Evolutionary conservation across 1,140 invertebrate genomes (phyloP), one percentile per base, ranked within the genome.

Genomic region (Eulimnadia texana): DNA sequence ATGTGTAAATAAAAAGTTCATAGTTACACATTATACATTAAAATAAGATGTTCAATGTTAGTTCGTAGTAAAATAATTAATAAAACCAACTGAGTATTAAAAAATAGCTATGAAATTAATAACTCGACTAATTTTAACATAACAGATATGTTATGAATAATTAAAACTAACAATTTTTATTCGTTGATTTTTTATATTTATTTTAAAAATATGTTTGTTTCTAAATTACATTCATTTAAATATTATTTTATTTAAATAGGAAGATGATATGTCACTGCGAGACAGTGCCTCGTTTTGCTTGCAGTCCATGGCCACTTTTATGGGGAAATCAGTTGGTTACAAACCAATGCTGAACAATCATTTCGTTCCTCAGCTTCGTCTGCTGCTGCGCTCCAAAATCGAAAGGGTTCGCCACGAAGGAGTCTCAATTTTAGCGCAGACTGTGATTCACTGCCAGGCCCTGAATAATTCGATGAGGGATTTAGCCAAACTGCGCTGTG

Each of bases 201-300:
- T 42, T 42, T 42, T 42, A 42, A 9, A 42, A 42, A 6, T 42
- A n/a, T n/a, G n/a, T n/a, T n/a, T n/a, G n/a, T n/a, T n/a, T n/a
- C n/a, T n/a, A n/a, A 42, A 42, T 42, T 42, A 42, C 6, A 42
- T 42, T 9, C 6, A 42, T 42, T 6, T 42, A 42, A 42, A 42
- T 9, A 16, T 42, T 42, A 9, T 42, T 16, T 42, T 42, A 42
- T 42, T 42, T 42, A 9, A 42, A n/a, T n/a, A 74, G 67, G 84
- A 84, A 64, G 84, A 84, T 64, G 93, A 97, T 71, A 75, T 94
- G 61, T 86, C 90, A 1, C 71, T 96, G 56, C 76, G 83, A 53
- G 89, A 92, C 63, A 82, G 78, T 70, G 80, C 90, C n/a, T 80
- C 81, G 0, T 74, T 85, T 64, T 84, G 84, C 68, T 70, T 96